Evolutionary conservation across 2,797 vertebrate species (phyloP), one percentile per base, ranked within the genome.

Genomic region (Cuculus canorus): DNA sequence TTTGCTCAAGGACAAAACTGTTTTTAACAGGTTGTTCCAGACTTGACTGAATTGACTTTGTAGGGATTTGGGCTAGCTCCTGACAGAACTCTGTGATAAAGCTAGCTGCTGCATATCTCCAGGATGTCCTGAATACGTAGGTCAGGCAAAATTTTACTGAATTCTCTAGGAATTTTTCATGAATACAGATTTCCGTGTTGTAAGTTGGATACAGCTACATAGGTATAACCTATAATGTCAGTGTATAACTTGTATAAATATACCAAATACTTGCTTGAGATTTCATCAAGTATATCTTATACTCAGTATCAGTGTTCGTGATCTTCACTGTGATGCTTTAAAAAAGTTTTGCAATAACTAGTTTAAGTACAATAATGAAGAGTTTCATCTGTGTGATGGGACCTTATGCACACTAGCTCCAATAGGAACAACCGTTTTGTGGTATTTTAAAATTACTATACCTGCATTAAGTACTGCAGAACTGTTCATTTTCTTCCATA

Each of bases 401-500:
- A 77, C 28, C 21, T 76, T 59, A 65, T 39, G 53, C 14, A 90
- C 50, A 45, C 70, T 53, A 68, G 32, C 59, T 85, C 60, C 43
- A 73, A 64, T 16, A 64, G 12, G 68, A 90, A 48, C 3, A 60
- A 77, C 7, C 28, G 2, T 77, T 59, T 90, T 17, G 22, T 30
- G n/a, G 24, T 48, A 73, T 85, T 88, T 93, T 75, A 69, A 82
- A 75, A 39, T 69, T 35, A 77, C 81, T 89, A 23, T 32, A 68
- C 68, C 35, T 91, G 22, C 41, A 37, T 77, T 80, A 61, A 71
- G 15, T 64, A 77, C 17, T 61, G 23, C 22, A 17, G 48, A 15
- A 32, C 41, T 81, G 27, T 82, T 94, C 79, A n/a, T 82, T 92
- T 92, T 89, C 41, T 85, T 91, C 28, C 43, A 35, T 91, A 82